phyloP scores from a whole-genome alignment of 1,140 invertebrate species.

The Aphaenogaster ashmeadi region DNA sequence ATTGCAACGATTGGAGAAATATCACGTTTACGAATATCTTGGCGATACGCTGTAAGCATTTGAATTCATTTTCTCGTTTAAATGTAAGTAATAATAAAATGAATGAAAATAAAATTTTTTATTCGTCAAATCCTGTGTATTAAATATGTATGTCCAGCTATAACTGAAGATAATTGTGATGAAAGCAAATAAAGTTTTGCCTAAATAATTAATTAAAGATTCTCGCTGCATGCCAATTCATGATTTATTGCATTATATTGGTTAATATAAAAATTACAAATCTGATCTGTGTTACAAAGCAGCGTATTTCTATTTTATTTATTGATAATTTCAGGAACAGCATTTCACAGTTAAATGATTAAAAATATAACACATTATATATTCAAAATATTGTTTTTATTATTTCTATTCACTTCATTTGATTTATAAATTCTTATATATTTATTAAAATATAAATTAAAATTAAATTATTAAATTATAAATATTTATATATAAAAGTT shows the following conservation, averaged over 20 bases:
- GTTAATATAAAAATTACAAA: neutral
- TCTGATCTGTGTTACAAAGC: neutral
- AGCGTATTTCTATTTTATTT: conserved; percentile 2
- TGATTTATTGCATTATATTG: neutral
- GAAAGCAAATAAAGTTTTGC: neutral
- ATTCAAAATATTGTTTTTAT: neutral
- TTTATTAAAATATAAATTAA: neutral
- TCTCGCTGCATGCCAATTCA: neutral
- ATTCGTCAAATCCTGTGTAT: too few relatives aligned
- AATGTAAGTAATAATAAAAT: neutral
- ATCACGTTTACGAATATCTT: conserved; percentile 88
- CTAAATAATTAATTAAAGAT: neutral
- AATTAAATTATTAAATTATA: conserved; percentile 3
- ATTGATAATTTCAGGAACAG: neutral
- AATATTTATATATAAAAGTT: neutral
- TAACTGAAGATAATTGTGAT: neutral
- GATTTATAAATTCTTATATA: neutral
- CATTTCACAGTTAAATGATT: neutral
- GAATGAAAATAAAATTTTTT: neutral
- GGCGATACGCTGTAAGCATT: conserved; percentile 47
- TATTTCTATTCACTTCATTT: neutral
- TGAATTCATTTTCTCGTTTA: neutral
- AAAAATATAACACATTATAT: neutral
- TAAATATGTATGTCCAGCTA: too few relatives aligned
- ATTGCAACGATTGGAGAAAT: conserved; percentile 87